Conservation (phyloP, 2,797 vertebrate species). For the Huso huso region DNA sequence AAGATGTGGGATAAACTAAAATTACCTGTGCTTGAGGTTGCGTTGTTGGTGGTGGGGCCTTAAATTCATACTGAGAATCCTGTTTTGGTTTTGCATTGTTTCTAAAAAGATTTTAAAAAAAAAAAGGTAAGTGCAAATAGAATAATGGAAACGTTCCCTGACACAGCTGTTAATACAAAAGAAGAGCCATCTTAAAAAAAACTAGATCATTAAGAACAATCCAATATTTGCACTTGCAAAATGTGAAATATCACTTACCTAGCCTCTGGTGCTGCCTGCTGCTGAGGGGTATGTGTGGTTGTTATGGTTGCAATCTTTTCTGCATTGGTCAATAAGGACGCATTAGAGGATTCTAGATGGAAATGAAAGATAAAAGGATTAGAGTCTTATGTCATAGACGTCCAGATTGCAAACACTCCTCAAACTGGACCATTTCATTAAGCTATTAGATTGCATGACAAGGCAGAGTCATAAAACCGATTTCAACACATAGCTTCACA, state of each 20-base stretch:
- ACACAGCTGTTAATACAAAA: too few relatives aligned
- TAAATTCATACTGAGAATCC: conserved; percentile 85
- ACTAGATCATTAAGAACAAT: conserved; percentile 16
- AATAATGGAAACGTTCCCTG: too few relatives aligned
- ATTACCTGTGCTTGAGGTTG: conserved; percentile 76
- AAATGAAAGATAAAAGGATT: conserved; percentile 19
- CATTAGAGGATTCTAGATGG: conserved; percentile 85
- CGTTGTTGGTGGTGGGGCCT: conserved; percentile 66
- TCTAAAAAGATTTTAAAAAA: conserved; percentile 49
- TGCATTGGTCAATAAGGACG: conserved; percentile 91
- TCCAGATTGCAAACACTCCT: too few relatives aligned
- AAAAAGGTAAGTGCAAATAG: not conserved
- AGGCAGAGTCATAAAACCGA: too few relatives aligned
- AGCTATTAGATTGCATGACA: too few relatives aligned
- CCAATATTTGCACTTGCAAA: not conserved
- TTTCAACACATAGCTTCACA: too few relatives aligned
- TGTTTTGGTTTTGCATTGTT: conserved; percentile 96
- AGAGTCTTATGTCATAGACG: not conserved
- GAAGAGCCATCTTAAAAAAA: not conserved
- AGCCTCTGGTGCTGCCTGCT: conserved; percentile 72
- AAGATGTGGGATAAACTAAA: too few relatives aligned
- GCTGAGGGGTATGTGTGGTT: conserved; percentile 49
- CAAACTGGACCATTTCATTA: too few relatives aligned
- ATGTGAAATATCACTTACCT: conserved; percentile 61
- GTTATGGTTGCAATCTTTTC: conserved; percentile 98